Percentiles rank a stretch among this genome's conserved stretches.
Conservation (phyloP, 2,113 vertebrate genomes). For the Ciconia maguari region DNA sequence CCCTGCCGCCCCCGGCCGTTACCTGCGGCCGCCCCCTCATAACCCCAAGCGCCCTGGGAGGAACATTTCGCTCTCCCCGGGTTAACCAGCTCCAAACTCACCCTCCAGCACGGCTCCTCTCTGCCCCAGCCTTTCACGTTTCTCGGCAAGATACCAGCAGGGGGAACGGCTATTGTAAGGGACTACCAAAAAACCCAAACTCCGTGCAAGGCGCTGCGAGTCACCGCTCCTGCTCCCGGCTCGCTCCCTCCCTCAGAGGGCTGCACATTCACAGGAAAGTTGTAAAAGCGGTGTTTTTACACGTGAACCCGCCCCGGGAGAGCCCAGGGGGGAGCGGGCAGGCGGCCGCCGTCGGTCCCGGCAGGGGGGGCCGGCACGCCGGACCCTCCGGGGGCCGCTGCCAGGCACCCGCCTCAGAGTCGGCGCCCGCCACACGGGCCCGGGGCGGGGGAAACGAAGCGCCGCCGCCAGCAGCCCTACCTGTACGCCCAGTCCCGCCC, state of each 20-base stretch:
- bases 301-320: too few species aligned
- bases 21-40: neutral
- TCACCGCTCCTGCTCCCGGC: neutral
- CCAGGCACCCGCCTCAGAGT: neutral
- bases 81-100: neutral
- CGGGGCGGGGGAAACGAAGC: neutral
- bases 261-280: neutral
- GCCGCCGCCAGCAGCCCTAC: neutral
- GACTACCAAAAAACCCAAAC: neutral
- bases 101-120: neutral
- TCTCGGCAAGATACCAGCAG: neutral
- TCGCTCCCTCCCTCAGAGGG: neutral
- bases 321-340: neutral
- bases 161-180: neutral
- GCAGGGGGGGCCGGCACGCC: neutral
- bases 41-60: neutral
- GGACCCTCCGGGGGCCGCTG: neutral
- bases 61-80: neutral
- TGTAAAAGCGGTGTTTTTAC: neutral
- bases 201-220: neutral
- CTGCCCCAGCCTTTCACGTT: neutral
- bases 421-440: neutral
- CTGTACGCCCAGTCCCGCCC: constrained; percentile 46
- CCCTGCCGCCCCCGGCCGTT: neutral
- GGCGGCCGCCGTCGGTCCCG: neutral